Evolutionary conservation across 2,888 invertebrate genomes (phyloP).

Genomic region (Terebella lapidaria): DNA sequence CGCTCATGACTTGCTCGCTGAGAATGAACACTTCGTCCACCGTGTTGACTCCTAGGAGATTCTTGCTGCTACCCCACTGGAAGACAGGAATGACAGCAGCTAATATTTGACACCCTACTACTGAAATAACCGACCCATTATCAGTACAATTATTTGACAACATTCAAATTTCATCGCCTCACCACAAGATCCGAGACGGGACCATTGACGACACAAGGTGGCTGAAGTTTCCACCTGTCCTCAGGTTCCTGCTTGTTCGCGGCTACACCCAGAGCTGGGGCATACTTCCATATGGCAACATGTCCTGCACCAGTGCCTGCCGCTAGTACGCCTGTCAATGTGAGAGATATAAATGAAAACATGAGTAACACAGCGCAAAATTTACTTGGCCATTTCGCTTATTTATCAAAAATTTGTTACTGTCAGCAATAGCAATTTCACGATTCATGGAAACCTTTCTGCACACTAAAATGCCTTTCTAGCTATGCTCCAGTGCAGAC

Average conservation of each 20-base stretch:
- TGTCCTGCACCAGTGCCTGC: conserved; percentile 86
- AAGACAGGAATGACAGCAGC: conserved; percentile 40
- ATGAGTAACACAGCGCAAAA: background rate
- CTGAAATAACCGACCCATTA: too few relatives aligned
- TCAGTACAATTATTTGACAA: too few relatives aligned
- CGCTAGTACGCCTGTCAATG: conserved; percentile 66
- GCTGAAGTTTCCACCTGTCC: conserved; percentile 76
- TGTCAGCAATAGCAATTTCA: too few relatives aligned
- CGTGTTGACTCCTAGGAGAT: conserved; percentile 55
- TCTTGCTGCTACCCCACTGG: conserved; percentile 56
- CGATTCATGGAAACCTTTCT: too few relatives aligned
- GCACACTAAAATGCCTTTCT: too few relatives aligned
- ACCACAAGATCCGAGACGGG: conserved; percentile 29
- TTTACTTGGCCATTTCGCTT: too few relatives aligned
- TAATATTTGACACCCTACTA: too few relatives aligned
- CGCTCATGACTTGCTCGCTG: conserved; percentile 78
- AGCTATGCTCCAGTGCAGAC: too few relatives aligned
- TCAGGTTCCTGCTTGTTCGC: conserved; percentile 61
- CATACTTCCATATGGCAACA: conserved; percentile 75
- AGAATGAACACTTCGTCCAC: conserved; percentile 73
- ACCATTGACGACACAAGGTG: conserved; percentile 57
- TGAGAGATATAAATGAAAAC: background rate
- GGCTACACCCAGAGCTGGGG: conserved; percentile 26
- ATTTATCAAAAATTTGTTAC: too few relatives aligned
- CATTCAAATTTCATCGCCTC: too few relatives aligned